Base-by-base conservation (phyloP, 2,797 vertebrate species). In the Chaetophractus vellerosus region DNA sequence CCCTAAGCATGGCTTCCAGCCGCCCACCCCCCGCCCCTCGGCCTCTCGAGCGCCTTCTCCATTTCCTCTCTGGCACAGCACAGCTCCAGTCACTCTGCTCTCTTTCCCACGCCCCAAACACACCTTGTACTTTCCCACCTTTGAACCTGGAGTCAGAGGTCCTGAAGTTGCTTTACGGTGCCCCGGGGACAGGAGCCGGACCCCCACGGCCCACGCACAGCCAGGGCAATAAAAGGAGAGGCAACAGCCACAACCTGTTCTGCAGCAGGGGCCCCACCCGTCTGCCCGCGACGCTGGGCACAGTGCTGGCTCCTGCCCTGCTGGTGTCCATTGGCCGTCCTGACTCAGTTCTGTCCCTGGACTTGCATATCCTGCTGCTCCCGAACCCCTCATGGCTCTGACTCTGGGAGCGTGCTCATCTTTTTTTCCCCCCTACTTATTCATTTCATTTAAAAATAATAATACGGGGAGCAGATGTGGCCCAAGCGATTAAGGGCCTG, bases 131-230 rank as follows among this genome's bases (percentile, higher is more conserved):
- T 84, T 96, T 96, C 97, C 95, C 94, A 94, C 71, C 96, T 97
- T 97, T 97, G 96, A 96, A 96, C 94, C 78, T 84, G 89, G 86
- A 96, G 71, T 68, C 90, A 55, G 63, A 97, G 88, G 81, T 94
- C 92, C 93, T 80, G 31, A 79, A 50, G 79, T 94, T 88, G 89
- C 76, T 95, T 96, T 66, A 50, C 91, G 91, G 93, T 74, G 93
- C 83, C 94, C 59, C 0, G 8, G 36, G 94, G 89, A 52, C 78
- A 96, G 78, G 78, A 84, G 68, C 61, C 24, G 9, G 83, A 64
- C 26, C 83, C 59, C 45, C 23, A 2, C 23, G 0, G 45, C 88
- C 96, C 82, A 61, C 9, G 5, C 63, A 57, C 2, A 52, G 10
- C 57, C 38, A 52, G 45, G 45, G 48, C 61, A 64, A 36, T 71